A percentile compares a stretch with the other conserved stretches of the same genome.
These are phyloP conservation scores for Tetrao urogallus DNA, from an alignment of 2,113 vertebrate species.

Conservation along the genomic window DNA sequence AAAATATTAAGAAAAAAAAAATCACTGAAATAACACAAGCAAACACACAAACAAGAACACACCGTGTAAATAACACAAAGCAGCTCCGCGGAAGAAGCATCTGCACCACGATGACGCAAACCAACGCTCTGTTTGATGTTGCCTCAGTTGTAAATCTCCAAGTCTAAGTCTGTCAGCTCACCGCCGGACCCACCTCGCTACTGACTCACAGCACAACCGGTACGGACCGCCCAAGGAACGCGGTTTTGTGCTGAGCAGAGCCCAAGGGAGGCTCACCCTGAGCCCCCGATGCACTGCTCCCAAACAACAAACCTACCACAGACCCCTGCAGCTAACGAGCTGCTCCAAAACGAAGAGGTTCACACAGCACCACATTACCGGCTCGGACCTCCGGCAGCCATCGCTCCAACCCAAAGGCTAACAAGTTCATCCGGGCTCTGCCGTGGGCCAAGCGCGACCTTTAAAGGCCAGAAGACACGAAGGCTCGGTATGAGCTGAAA, in stretches of 20 bases:
- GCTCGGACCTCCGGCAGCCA: accelerated
- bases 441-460: background rate
- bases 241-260: background rate
- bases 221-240: background rate
- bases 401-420: background rate
- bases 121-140: too few species aligned
- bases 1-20: background rate
- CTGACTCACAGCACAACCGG: background rate
- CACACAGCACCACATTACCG: accelerated
- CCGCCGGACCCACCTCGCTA: background rate
- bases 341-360: accelerated
- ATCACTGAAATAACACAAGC: accelerated
- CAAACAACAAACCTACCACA: background rate
- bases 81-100: accelerated
- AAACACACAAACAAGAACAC: background rate
- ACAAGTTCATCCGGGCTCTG: background rate
- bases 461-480: background rate
- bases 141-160: background rate
- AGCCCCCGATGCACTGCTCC: accelerated
- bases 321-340: background rate
- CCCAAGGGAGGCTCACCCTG: accelerated
- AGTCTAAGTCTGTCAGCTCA: background rate
- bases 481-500: background rate
- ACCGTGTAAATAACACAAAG: background rate
- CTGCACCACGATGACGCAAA: background rate